Percentiles rank a stretch among this genome's conserved stretches.
These are phyloP conservation scores for Bicyclus anynana DNA, from an alignment of 1,140 invertebrate species.

Conservation along the genomic window DNA sequence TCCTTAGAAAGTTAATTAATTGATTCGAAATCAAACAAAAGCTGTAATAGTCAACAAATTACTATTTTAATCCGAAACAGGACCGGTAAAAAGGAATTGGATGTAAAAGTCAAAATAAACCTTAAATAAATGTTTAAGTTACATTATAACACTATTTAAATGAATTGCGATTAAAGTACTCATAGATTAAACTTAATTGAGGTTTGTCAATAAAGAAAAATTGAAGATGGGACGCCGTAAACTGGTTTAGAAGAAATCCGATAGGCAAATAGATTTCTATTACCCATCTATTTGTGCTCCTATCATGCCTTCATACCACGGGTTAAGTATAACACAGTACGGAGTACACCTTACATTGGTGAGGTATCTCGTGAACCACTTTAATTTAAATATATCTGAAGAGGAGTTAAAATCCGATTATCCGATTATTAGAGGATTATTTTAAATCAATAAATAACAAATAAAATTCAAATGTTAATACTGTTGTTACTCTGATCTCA, in stretches of 20 bases:
- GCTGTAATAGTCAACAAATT: too few species aligned
- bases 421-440: too few species aligned
- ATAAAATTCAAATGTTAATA: too few species aligned
- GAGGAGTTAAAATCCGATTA: too few species aligned
- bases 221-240: conserved; percentile 11
- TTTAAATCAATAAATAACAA: too few species aligned
- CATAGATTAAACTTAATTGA: neutral
- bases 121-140: too few species aligned
- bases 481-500: too few species aligned
- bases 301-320: conserved; percentile 29
- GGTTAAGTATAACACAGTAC: neutral
- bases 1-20: too few species aligned
- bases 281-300: conserved; percentile 44
- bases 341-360: neutral
- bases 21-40: too few species aligned
- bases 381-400: neutral
- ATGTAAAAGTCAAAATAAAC: too few species aligned
- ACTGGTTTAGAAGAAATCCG: conserved; percentile 35
- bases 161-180: neutral
- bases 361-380: neutral
- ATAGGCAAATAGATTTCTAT: conserved; percentile 47
- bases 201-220: conserved; percentile 1
- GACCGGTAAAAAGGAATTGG: too few species aligned
- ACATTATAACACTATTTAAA: neutral
- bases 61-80: too few species aligned